Evolutionary conservation across 2,888 invertebrate species (phyloP).

Genomic region (Gortyna flavago): DNA sequence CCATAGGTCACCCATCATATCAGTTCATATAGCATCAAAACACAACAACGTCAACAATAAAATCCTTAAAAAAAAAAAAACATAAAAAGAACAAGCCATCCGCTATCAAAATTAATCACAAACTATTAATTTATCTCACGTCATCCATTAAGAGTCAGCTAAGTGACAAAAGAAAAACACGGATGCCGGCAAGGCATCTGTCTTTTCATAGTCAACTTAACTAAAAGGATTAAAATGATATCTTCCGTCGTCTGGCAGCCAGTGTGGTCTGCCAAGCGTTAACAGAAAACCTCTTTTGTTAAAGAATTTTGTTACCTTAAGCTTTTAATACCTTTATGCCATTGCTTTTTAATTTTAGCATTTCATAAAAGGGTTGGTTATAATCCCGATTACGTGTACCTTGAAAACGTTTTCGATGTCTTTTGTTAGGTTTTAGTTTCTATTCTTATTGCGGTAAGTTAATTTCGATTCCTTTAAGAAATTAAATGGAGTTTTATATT

Average conservation of each 20-base stretch:
- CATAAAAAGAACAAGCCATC: conserved; percentile 21
- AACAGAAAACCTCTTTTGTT: conserved; percentile 87
- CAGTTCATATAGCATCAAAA: conserved; percentile 3
- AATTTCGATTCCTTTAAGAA: conserved; percentile 72
- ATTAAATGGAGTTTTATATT: conserved; percentile 60
- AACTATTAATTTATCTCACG: conserved; percentile 76
- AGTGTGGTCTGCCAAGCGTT: conserved; percentile 89
- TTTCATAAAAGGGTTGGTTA: conserved; percentile 86
- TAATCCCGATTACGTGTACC: conserved; percentile 86
- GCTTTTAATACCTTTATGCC: conserved; percentile 89
- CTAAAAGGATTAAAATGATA: conserved; percentile 90
- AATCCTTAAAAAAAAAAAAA: neutral
- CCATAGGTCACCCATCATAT: neutral
- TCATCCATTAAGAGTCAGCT: conserved; percentile 77
- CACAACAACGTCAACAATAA: neutral
- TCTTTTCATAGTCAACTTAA: conserved; percentile 90
- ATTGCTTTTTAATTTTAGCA: conserved; percentile 89
- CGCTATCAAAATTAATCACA: conserved; percentile 69
- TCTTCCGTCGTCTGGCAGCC: conserved; percentile 88
- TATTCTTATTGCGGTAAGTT: conserved; percentile 79
- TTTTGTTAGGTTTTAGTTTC: conserved; percentile 79
- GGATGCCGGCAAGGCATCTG: conserved; percentile 85
- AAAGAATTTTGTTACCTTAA: conserved; percentile 88
- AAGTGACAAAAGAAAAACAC: conserved; percentile 85
- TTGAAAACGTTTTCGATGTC: conserved; percentile 77